phyloP scores from a whole-genome alignment of 2,797 vertebrate genomes.

The Falco berigora region DNA sequence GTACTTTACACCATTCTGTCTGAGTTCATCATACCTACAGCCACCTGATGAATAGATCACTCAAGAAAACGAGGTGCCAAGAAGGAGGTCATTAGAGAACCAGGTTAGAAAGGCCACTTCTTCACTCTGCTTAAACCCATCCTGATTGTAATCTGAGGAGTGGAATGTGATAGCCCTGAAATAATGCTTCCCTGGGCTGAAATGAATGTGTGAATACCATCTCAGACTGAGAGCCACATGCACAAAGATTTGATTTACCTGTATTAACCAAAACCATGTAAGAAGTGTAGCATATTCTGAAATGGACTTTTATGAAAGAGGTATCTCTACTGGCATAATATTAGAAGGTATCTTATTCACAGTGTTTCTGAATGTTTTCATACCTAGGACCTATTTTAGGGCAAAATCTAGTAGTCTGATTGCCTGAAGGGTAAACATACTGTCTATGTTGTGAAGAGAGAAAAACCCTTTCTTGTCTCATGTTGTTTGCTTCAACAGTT shows the following conservation, averaged over 20 bases:
- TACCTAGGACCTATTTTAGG: neutral
- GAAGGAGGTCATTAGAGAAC: neutral
- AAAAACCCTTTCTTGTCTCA: neutral
- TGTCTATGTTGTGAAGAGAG: neutral
- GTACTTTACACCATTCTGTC: neutral
- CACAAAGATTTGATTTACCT: neutral
- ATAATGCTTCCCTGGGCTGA: neutral
- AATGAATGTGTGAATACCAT: neutral
- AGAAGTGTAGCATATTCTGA: neutral
- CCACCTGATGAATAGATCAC: neutral
- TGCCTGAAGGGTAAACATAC: neutral
- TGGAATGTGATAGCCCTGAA: neutral
- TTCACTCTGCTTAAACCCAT: neutral
- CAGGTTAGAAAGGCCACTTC: neutral
- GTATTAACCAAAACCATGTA: neutral
- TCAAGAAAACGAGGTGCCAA: neutral
- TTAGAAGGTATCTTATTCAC: neutral
- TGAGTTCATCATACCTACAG: neutral
- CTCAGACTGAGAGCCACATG: neutral
- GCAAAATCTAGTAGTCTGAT: neutral
- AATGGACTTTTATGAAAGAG: neutral
- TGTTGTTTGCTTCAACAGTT: neutral
- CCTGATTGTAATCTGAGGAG: neutral
- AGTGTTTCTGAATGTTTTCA: neutral
- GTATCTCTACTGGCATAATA: neutral